Evolutionary conservation across 2,797 vertebrate genomes (phyloP), one percentile per base, ranked within the genome.

Genomic region (Chrosomus eos): DNA sequence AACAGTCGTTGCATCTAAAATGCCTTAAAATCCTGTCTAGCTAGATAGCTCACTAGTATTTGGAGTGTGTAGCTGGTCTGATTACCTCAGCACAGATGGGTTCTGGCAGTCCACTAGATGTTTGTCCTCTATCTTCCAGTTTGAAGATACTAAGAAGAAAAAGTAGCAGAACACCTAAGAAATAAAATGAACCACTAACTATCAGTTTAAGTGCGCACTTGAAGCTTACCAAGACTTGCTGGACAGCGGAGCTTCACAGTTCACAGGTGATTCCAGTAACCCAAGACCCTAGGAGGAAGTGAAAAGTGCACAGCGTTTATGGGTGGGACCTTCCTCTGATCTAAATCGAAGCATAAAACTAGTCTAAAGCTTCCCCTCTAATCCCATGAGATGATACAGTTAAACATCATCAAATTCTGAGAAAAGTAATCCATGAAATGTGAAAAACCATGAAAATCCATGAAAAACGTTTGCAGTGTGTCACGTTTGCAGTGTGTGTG

Each of bases 71-170:
- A 73, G 1, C 18, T 58, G 4, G 2, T 68, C 80, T 70, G 8
- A 53, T 55, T 80, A 96, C 95, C 93, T 95, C 93, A 40, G 87
- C 85, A 87, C 94, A 95, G 86, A 95, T 88, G 10, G 92, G 88
- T 45, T 88, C 93, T 5, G 94, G 91, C 21, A 94, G 55, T 36
- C 83, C 88, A 77, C 83, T 90, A 62, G 88, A 48, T 8, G 93
- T 38, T 14, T 86, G 83, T 51, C 88, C 87, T 83, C 87, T 89
- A 55, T 92, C 80, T 18, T 91, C 88, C 84, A 90, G 90, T 58
- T 90, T 92, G 78, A 93, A 93, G 82, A 80, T 85, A 83, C 94
- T 94, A 82, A 51, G 87, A 18, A 31, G 81, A 90, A 86, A 70
- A 36, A 53, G 28, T 6, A n/a, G 19, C 7, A 51, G 43, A 72